Evolutionary conservation across 2,797 vertebrate genomes (phyloP), one percentile per base, ranked within the genome.

Genomic region (Xiphophorus birchmanni): DNA sequence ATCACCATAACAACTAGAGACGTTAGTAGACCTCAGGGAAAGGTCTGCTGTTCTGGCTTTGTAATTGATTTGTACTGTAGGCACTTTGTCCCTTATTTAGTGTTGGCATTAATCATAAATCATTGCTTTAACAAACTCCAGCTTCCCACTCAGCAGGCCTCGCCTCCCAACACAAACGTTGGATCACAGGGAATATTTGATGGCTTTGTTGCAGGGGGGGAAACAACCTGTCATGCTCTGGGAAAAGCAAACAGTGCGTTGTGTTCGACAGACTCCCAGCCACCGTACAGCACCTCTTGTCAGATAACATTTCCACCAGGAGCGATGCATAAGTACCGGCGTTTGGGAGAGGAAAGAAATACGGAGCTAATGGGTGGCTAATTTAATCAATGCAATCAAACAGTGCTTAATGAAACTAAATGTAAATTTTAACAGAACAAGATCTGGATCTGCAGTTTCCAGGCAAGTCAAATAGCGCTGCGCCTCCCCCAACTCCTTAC

Each of bases 21-120:
- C 89, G 92, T 93, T 92, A 94, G 93, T 88, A 93, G 92, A 93
- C 94, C 93, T 94, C 90, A 86, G 93, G 94, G 92, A 95, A 94
- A 94, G 93, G 94, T 94, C 91, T 93, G 95, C 93, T 86, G 94
- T 92, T 91, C 92, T 91, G 93, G 94, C 93, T 92, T 92, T 92
- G 94, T 94, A 95, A 95, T 96, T 95, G 94, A 95, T 95, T 96
- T 95, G 93, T 95, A 94, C 95, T 94, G 92, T 94, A 94, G 93
- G 94, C 95, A 95, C 93, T 94, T 94, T 95, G 95, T 95, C 94
- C 94, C 94, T 95, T 95, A 94, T 95, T 95, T 95, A 92, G 91
- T 93, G 92, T 93, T 95, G 94, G 95, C 95, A 95, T 95, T 96
- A 95, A 96, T 96, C 95, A 96, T 96, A 96, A 96, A 96, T 96